Conservation (phyloP, 2,113 vertebrate species). For the Setophaga coronata region DNA sequence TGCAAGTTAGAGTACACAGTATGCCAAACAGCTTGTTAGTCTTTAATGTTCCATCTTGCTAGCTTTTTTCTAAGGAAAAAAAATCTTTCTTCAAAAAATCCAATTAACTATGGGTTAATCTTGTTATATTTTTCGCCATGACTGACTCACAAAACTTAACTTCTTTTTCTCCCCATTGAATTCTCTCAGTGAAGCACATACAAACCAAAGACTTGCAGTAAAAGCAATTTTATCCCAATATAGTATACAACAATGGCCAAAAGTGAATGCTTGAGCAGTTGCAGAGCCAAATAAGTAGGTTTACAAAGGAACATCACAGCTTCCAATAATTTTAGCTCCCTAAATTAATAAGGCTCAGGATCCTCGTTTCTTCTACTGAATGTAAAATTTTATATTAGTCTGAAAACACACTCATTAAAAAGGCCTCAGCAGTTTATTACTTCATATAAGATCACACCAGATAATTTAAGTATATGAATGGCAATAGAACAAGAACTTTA, state of each 20-base stretch:
- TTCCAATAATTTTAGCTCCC: not conserved
- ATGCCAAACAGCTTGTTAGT: not conserved
- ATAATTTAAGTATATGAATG: not conserved
- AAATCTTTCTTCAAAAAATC: not conserved
- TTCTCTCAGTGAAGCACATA: not conserved
- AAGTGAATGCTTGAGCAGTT: not conserved
- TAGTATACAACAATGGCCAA: not conserved
- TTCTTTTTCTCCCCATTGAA: not conserved
- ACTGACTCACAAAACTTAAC: not conserved
- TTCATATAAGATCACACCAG: not conserved
- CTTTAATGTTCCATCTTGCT: not conserved
- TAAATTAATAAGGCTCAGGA: not conserved
- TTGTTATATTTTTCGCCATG: not conserved
- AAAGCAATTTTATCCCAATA: not conserved
- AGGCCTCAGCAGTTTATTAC: not conserved
- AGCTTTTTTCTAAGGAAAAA: not conserved
- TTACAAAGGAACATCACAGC: not conserved
- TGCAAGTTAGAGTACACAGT: not conserved
- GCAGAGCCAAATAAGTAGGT: not conserved
- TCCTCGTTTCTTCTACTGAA: not conserved
- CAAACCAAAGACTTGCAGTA: not conserved
- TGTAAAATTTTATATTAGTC: not conserved
- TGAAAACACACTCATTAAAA: not conserved
- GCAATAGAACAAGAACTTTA: not conserved
- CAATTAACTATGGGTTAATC: not conserved